A percentile compares a stretch with the other conserved stretches of the same genome.
Conservation (phyloP, 2,113 vertebrate genomes). For the Coregonus clupeaformis region DNA sequence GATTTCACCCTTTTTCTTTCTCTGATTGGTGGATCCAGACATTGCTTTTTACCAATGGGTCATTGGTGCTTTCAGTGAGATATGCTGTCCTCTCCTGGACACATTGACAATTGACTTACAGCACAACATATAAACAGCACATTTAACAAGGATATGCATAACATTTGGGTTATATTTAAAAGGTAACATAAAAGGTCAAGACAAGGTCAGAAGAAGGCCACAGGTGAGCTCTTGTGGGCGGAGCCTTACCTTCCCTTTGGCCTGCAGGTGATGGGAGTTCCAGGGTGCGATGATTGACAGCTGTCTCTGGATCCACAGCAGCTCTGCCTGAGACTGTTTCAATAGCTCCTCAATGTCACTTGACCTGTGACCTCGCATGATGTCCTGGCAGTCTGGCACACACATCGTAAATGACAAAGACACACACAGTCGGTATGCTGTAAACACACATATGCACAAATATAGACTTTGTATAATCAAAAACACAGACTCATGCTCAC, state of each 20-base stretch:
- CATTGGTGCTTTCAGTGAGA: slow-evolving; percentile 13
- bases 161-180: no score
- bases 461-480: not conserved
- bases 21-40: slow-evolving; percentile 9
- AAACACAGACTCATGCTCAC: not conserved
- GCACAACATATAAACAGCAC: not conserved
- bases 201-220: no score
- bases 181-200: no score
- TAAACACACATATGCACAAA: not conserved
- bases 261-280: slow-evolving; percentile 48
- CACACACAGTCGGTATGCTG: not conserved
- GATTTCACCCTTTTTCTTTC: not conserved
- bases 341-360: slow-evolving; percentile 63
- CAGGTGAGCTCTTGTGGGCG: not conserved
- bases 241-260: slow-evolving; percentile 67
- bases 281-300: slow-evolving; percentile 67
- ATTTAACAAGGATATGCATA: no score
- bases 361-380: slow-evolving; percentile 65
- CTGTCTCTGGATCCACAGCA: slow-evolving; percentile 77
- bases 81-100: slow-evolving; percentile 36
- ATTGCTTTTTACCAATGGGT: not conserved
- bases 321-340: slow-evolving; percentile 73
- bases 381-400: slow-evolving; percentile 54
- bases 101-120: not conserved
- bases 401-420: not conserved